phyloP scores from a whole-genome alignment of 1,140 invertebrate genomes.

The Drosophila kepulauana region DNA sequence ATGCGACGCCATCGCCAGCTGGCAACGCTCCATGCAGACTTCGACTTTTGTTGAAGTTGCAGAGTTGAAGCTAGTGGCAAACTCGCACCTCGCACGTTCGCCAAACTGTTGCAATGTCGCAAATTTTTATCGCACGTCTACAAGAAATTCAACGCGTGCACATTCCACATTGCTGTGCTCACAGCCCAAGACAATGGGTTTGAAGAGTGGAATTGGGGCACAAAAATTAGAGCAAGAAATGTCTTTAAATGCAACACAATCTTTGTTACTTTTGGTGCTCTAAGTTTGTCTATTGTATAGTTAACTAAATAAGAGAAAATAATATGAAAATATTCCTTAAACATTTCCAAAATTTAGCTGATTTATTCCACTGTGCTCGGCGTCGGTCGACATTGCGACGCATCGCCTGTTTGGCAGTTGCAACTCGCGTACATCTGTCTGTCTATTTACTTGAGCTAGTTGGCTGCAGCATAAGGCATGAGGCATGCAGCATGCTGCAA shows the following conservation, averaged over 20 bases:
- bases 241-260: no score
- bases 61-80: conserved; percentile 30
- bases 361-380: conserved; percentile 40
- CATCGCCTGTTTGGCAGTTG: conserved; percentile 64
- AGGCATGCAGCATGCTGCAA: conserved; percentile 25
- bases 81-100: conserved; percentile 64
- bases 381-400: conserved; percentile 38
- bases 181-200: conserved; percentile 53
- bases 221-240: background rate
- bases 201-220: background rate
- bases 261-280: no score
- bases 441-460: conserved; percentile 62
- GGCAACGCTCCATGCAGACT: conserved; percentile 44
- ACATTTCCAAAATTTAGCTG: background rate
- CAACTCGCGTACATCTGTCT: conserved; percentile 71
- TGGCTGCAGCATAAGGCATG: conserved; percentile 20
- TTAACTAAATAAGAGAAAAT: no score
- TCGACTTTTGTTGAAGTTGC: conserved; percentile 13
- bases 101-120: conserved; percentile 84
- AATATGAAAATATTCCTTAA: no score
- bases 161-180: conserved; percentile 77
- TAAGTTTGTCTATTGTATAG: no score
- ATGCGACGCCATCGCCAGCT: conserved; percentile 36
- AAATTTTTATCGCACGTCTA: conserved; percentile 84
- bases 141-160: conserved; percentile 84